phyloP scores from a whole-genome alignment of 2,113 vertebrate genomes.

The Scytalopus superciliaris region DNA sequence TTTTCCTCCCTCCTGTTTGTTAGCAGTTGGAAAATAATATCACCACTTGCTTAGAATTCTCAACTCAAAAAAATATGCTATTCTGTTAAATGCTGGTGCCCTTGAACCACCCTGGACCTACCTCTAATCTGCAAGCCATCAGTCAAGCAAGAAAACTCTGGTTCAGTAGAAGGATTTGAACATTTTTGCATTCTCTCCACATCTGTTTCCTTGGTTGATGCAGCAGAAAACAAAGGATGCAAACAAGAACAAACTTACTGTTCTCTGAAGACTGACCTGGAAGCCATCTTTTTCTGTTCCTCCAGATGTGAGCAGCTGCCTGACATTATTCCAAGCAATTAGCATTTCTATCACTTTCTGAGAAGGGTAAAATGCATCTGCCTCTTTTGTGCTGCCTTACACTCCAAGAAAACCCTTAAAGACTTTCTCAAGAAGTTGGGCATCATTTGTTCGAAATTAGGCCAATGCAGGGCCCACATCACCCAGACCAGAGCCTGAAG shows the following conservation, averaged over 20 bases:
- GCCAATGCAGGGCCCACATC: background rate
- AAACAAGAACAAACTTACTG: background rate
- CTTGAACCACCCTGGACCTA: background rate
- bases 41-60: background rate
- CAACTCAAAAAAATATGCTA: background rate
- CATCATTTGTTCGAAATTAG: background rate
- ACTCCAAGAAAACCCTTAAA: background rate
- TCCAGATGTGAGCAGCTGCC: background rate
- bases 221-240: background rate
- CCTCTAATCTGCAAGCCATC: background rate
- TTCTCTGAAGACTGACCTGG: background rate
- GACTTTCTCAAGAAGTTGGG: background rate
- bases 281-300: background rate
- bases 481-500: background rate
- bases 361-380: background rate
- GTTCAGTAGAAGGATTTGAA: background rate
- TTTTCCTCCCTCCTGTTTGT: background rate
- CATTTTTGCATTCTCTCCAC: background rate
- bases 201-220: background rate
- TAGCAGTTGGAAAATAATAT: background rate
- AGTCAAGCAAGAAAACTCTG: background rate
- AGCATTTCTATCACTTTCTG: background rate
- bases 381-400: background rate
- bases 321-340: background rate
- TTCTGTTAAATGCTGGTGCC: background rate